Percentiles rank a stretch among this genome's conserved stretches.
Conservation (phyloP, 1,140 invertebrate genomes). For the Oreohelix idahoensis region DNA sequence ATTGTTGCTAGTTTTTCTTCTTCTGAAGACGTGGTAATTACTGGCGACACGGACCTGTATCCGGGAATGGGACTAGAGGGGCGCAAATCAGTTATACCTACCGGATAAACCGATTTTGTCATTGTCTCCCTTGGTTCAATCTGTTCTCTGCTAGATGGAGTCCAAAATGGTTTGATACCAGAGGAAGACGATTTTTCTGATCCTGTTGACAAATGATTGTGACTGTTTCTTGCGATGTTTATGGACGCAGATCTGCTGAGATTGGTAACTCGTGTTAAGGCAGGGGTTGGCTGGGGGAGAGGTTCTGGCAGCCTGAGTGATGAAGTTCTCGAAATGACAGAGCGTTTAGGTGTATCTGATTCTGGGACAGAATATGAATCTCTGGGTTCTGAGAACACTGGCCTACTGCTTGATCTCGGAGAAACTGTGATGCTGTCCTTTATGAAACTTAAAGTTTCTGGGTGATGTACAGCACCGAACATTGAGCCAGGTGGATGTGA, state of each 20-base stretch:
- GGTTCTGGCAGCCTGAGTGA: not conserved
- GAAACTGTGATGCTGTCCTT: not conserved
- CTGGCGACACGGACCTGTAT: slow-evolving; percentile 17
- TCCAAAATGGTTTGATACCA: not conserved
- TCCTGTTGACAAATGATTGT: not conserved
- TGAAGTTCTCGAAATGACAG: not conserved
- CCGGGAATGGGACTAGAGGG: not conserved
- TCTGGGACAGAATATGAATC: not conserved
- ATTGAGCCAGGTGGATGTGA: too few species aligned
- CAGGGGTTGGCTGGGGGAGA: not conserved
- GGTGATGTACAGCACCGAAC: not conserved
- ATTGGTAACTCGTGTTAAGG: not conserved
- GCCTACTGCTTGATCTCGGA: not conserved
- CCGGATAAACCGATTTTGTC: not conserved
- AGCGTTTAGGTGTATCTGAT: not conserved
- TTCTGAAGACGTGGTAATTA: not conserved
- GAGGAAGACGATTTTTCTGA: not conserved
- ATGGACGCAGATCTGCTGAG: slow-evolving; percentile 21
- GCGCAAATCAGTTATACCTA: not conserved
- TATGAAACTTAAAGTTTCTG: not conserved
- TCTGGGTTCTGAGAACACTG: not conserved
- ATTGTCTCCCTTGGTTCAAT: not conserved
- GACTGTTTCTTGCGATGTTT: not conserved
- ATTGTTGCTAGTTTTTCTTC: not conserved
- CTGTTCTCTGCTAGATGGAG: not conserved